phyloP scores from a whole-genome alignment of 1,140 invertebrate genomes.

The Macrotrachela quadricornifera region DNA sequence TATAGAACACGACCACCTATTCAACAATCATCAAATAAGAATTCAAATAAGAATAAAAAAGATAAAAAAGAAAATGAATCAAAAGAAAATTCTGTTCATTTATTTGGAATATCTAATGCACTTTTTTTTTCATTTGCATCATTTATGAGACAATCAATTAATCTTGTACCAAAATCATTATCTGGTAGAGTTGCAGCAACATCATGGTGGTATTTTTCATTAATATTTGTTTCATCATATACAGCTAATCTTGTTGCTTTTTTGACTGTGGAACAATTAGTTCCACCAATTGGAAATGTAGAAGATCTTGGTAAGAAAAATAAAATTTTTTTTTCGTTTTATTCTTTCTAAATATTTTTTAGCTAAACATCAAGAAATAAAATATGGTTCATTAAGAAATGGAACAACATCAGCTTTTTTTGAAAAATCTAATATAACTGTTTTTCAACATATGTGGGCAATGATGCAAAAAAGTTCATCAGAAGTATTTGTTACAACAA shows the following conservation, averaged over 20 bases:
- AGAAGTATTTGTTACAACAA: constrained; percentile 5
- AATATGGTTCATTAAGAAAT: constrained; percentile 64
- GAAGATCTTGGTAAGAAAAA: constrained; percentile 50
- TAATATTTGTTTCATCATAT: constrained; percentile 30
- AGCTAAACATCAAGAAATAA: constrained; percentile 82
- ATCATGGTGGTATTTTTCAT: constrained; percentile 29
- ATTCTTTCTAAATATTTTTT: not conserved
- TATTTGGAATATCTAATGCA: constrained; percentile 13
- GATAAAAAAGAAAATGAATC: constrained; percentile 34
- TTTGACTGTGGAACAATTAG: constrained; percentile 80
- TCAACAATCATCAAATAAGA: too few species aligned
- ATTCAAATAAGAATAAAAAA: constrained; percentile 39
- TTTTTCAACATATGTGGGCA: not conserved
- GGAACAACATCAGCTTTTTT: constrained; percentile 83
- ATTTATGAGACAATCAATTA: constrained; percentile 94
- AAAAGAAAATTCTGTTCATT: constrained; percentile 41
- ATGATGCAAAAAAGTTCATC: constrained; percentile 2
- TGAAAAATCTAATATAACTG: constrained; percentile 8
- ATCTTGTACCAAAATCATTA: constrained; percentile 59
- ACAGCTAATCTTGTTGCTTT: constrained; percentile 52
- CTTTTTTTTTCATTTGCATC: constrained; percentile 78
- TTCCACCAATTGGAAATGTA: constrained; percentile 77
- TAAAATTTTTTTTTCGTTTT: constrained; percentile 4
- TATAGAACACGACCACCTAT: too few species aligned
- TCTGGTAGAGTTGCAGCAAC: constrained; percentile 23